Base-by-base conservation (phyloP, 2,888 invertebrate species). In the Zaprionus bogoriensis region DNA sequence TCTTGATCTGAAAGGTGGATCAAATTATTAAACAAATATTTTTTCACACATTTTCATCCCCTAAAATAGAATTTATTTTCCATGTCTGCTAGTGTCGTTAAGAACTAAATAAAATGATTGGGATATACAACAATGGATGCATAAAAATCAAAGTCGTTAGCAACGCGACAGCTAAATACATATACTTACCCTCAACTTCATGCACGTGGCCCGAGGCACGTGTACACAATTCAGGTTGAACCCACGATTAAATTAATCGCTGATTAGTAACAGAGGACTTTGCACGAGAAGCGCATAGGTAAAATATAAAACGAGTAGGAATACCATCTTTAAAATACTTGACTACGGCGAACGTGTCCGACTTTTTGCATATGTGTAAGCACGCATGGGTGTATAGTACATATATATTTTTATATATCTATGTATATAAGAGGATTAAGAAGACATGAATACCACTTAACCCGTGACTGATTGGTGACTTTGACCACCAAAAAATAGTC, bases 161-260 rank as follows among this genome's bases (percentile, higher is more conserved):
- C 72, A 86, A 84, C 84, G 77, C 69, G 69, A 53, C 55, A 42
- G 62, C 71, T 62, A 71, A 66, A 67, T 67, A 77, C 68, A 74
- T 69, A 73, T 76, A 72, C 74, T 77, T 80, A 81, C 84, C 87
- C 82, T 71, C 74, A 69, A 77, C 62, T 61, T 70, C 71, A 67
- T 51, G 80, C 87, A 87, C 87, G 87, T 87, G 87, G 65, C 87
- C 38, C 38, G 60, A 57, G 89, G 73, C 89, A 89, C 89, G 89
- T 89, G 89, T 75, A 74, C 83, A 80, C 87, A 87, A 89, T 89
- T 87, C 89, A 89, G 89, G 89, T 90, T 89, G 89, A 89, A 87
- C 76, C 84, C 85, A 80, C 89, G 89, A 90, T 89, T 90, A 90
- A 89, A 89, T 90, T 90, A 90, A 90, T 90, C 89, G 90, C 89